Base-by-base conservation (phyloP, 2,797 vertebrate species). In the Cynopterus sphinx region DNA sequence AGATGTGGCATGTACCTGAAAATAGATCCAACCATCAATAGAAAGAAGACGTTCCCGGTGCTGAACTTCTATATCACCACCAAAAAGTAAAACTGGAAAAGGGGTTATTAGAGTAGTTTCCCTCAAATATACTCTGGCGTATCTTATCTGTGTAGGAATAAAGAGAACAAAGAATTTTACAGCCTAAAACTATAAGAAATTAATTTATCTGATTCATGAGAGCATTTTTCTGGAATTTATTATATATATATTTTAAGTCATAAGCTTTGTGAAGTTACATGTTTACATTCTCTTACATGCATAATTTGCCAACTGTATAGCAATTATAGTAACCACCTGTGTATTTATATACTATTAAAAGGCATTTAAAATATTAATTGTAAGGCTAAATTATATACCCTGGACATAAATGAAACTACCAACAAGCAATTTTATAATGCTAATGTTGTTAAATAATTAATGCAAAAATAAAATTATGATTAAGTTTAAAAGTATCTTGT, bases 41-140 rank as follows among this genome's bases (percentile, higher is more conserved):
- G 99, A 99, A 88, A 99, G 98, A 93, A 99, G 99, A 33, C 99
- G 99, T 63, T 99, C 99, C 6, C 99, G 98, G 97, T 99, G 99
- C 92, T 99, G 99, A 46, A 99, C 99, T 57, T 99, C 99, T 39
- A 99, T 99, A 96, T 99, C 99, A 0, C 99, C 99, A 84, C 99
- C 99, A 79, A 99, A 99, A 90, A 99, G 99, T 97, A 99, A 98
- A 98, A 99, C 98, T n/a, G 99, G 99, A 96, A 99, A 99, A 1
- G 99, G 99, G 13, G 99, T 99, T 95, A 99, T 98, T 87, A 99
- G 98, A 61, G 99, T 99, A 26, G 99, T 99, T 97, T 99, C 99
- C 95, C 99, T 98, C 94, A 99, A 97, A 98, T 99, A 99, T 43
- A 99, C 99, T 97, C 99, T 99, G 0, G 99, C 96, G 61, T 99